These are phyloP conservation scores for Pelvicachromis taeniatus DNA, from an alignment of 2,113 vertebrate species.

Conservation along the genomic window DNA sequence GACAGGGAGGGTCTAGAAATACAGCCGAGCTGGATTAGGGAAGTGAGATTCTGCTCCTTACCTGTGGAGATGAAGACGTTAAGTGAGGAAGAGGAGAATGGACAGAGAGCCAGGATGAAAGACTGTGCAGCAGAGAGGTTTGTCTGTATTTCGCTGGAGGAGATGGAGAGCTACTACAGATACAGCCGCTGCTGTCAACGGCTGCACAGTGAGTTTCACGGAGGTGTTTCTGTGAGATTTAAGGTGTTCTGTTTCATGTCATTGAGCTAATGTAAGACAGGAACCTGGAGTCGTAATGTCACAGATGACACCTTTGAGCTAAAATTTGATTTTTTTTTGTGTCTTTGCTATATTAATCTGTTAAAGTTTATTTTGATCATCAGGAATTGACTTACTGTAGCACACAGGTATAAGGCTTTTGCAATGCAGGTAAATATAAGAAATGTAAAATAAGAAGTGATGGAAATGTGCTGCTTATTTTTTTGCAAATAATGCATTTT, in stretches of 20 bases:
- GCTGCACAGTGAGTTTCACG: constrained; percentile 63
- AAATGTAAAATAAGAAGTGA: not conserved
- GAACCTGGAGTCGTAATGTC: not conserved
- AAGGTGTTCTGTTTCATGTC: not conserved
- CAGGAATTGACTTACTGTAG: not conserved
- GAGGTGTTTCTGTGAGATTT: not conserved
- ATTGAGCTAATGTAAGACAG: not conserved
- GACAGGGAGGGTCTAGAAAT: not conserved
- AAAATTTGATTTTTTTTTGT: no score
- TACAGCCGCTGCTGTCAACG: constrained; percentile 58
- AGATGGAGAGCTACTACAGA: constrained; percentile 72
- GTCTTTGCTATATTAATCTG: no score
- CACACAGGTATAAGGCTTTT: not conserved
- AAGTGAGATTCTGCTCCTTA: not conserved
- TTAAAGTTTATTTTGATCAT: not conserved
- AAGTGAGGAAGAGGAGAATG: not conserved
- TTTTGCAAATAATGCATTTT: not conserved
- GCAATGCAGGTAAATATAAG: not conserved
- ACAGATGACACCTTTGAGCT: not conserved
- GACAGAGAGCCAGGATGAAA: not conserved
- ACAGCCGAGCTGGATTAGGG: not conserved
- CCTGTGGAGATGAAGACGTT: not conserved
- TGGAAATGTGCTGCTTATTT: not conserved
- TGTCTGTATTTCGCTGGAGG: constrained; percentile 60
- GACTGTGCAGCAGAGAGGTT: not conserved